Conservation (phyloP, 2,113 vertebrate species). For the Tachycineta bicolor region DNA sequence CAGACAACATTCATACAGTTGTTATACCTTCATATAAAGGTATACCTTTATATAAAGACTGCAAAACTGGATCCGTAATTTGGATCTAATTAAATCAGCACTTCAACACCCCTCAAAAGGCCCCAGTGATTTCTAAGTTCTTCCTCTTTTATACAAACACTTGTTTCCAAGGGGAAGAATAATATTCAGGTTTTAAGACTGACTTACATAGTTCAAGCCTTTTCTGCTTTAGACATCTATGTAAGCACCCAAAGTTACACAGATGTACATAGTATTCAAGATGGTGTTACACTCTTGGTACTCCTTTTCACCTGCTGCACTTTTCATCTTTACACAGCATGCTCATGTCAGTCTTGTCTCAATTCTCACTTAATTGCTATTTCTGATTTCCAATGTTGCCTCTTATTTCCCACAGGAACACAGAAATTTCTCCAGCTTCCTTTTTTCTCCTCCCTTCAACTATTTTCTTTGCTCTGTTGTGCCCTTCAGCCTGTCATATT, state of each 20-base stretch:
- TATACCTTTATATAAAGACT: no score
- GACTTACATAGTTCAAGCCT: neutral
- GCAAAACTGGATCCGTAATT: neutral
- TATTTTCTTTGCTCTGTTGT: neutral
- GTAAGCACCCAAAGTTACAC: neutral
- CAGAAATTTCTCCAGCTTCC: neutral
- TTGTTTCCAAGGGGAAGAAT: neutral
- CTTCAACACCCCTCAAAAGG: neutral
- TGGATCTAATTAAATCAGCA: neutral
- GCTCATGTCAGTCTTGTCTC: neutral
- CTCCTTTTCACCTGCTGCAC: neutral
- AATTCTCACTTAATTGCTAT: neutral
- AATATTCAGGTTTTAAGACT: neutral
- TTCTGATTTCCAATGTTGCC: neutral
- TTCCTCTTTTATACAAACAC: neutral
- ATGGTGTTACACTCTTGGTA: neutral
- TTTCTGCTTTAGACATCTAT: neutral
- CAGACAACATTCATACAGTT: neutral
- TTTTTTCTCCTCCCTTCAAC: neutral
- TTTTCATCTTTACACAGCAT: neutral
- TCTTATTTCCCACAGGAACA: neutral
- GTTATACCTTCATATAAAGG: neutral
- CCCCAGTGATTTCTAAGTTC: neutral
- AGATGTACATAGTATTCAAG: neutral
- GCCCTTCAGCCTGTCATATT: neutral